Conservation (phyloP, 1,140 invertebrate genomes). For the Orchesella cincta region DNA sequence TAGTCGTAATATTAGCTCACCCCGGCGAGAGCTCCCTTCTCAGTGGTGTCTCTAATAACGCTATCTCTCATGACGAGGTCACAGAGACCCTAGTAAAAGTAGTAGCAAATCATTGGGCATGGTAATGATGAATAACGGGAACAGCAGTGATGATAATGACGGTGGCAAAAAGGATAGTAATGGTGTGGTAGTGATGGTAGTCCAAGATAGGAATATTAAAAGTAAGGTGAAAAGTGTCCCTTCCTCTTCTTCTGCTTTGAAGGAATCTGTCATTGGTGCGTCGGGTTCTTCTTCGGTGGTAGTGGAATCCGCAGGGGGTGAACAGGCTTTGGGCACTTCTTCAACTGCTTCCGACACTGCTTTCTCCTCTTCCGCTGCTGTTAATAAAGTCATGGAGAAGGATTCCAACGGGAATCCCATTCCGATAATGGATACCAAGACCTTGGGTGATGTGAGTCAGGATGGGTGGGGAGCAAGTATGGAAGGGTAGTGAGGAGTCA, state of each 20-base stretch:
- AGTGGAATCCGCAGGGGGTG: neutral
- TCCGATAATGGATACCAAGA: slow-evolving; percentile 12
- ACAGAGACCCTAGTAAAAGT: neutral
- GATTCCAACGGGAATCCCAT: slow-evolving; percentile 48
- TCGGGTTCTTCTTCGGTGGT: neutral
- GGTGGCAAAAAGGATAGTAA: slow-evolving; percentile 13
- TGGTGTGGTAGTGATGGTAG: slow-evolving; percentile 26
- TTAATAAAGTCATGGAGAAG: slow-evolving; percentile 16
- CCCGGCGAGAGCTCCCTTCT: slow-evolving; percentile 23
- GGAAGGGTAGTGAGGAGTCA: neutral
- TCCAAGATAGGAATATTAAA: slow-evolving; percentile 9
- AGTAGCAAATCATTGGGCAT: slow-evolving; percentile 15
- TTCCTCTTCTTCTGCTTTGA: slow-evolving; percentile 27
- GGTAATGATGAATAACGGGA: slow-evolving; percentile 23
- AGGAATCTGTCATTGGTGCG: slow-evolving; percentile 12
- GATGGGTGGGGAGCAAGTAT: neutral
- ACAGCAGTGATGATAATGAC: slow-evolving; percentile 12
- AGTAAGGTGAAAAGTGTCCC: slow-evolving; percentile 24
- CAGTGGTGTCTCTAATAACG: neutral
- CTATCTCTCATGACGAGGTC: neutral
- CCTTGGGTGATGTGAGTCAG: neutral
- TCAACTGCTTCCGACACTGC: slow-evolving; percentile 7
- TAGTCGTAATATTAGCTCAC: neutral
- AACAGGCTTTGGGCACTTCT: slow-evolving; percentile 2
- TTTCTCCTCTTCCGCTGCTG: neutral